phyloP scores from a whole-genome alignment of 2,797 vertebrate genomes.

The Mallotus villosus region DNA sequence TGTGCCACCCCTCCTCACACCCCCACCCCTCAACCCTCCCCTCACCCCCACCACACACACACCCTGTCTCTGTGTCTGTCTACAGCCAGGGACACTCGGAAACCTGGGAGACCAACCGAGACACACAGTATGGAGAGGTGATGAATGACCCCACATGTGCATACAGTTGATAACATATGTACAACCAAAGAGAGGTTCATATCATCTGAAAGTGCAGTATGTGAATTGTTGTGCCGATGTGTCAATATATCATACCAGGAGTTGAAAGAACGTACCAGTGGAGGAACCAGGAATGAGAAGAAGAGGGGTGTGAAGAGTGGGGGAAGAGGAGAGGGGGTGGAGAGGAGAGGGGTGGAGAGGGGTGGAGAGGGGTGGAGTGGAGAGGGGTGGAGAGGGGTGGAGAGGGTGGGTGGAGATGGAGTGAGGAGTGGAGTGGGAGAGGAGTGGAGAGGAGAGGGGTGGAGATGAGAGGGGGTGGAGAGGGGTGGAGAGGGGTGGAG shows the following conservation, averaged over 20 bases:
- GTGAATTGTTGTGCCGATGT: too few species aligned
- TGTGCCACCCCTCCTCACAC: neutral
- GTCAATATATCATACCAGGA: neutral
- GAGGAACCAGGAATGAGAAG: neutral
- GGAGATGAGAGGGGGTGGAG: neutral
- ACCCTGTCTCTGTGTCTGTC: neutral
- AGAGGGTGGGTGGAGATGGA: conserved; percentile 5
- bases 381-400: neutral
- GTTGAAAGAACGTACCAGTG: neutral
- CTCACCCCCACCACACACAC: conserved; percentile 1
- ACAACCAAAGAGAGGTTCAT: neutral
- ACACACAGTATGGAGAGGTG: conserved; percentile 8
- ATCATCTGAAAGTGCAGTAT: too few species aligned
- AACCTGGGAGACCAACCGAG: neutral
- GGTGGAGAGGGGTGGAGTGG: neutral
- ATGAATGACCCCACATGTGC: neutral
- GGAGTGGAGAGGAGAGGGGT: neutral
- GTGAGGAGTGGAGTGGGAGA: neutral
- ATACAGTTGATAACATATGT: neutral
- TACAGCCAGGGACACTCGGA: too few species aligned
- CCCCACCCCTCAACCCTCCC: neutral
- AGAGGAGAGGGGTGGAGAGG: neutral
- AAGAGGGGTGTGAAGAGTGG: neutral
- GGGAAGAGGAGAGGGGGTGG: neutral
- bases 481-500: neutral